phyloP scores from a whole-genome alignment of 2,797 vertebrate species.

The Uromys caudimaculatus region DNA sequence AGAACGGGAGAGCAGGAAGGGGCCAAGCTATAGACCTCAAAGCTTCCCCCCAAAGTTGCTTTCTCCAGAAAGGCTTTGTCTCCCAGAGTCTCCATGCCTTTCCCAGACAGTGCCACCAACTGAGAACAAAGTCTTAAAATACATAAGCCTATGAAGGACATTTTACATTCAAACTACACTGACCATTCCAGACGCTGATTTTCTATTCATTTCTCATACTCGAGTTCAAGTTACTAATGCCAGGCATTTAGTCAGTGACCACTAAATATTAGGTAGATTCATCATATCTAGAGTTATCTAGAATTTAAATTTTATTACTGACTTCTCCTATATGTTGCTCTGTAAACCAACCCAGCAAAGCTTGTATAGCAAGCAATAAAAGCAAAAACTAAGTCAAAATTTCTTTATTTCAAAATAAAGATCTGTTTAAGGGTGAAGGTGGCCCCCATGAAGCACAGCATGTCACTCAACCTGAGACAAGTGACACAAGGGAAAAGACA shows the following conservation, averaged over 20 bases:
- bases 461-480: background rate
- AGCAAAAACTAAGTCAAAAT: background rate
- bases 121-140: background rate
- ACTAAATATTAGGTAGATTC: background rate
- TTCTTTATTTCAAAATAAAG: constrained; percentile 10
- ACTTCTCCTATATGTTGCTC: background rate
- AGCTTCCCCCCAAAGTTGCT: background rate
- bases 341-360: constrained; percentile 43
- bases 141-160: background rate
- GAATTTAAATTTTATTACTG: constrained; percentile 9
- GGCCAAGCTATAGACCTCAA: background rate
- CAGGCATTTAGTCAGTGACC: background rate
- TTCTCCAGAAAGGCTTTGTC: background rate
- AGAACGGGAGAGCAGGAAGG: background rate
- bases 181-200: background rate
- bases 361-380: constrained; percentile 26
- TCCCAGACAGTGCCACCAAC: background rate
- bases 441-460: background rate
- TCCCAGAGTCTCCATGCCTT: background rate
- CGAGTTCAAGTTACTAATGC: background rate
- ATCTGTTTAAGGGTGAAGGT: background rate
- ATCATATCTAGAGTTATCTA: background rate
- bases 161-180: background rate
- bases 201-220: background rate
- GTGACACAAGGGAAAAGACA: background rate